Base-by-base conservation (phyloP, 1,140 invertebrate species). In the Drosophila ambigua region DNA sequence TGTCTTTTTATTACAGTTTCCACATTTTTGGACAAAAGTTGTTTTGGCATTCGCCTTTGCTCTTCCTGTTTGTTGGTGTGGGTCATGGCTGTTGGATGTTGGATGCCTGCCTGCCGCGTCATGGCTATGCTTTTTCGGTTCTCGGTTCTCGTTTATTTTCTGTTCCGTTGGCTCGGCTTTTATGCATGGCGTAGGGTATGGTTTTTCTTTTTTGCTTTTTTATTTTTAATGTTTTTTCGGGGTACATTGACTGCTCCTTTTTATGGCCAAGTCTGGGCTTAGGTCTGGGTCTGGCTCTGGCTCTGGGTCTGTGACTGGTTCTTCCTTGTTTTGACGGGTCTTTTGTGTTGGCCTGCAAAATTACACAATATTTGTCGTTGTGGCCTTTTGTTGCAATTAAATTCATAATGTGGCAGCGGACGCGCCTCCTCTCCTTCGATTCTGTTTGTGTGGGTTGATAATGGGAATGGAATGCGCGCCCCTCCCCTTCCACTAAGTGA, bases 21-120 rank as follows among this genome's bases (percentile, higher is more conserved):
- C 48, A 60, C 54, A 63, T 79, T 79, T 84, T 85, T 76, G 54
- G 82, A 61, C 66, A 79, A 85, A 75, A 71, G 68, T 77, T 71
- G 81, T 87, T 85, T 84, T 85, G 61, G 80, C 72, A 52, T 71
- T 88, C 66, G 68, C 77, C 61, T 63, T 44, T 20, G 39, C 69
- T 73, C 72, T 88, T 89, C 79, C 83, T 83, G 79, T 72, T 89
- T 87, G 82, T 91, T 91, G 90, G 90, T 91, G 89, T 91, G 90
- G 90, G 90, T 91, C 90, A 91, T 91, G 90, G 90, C 90, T 89
- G 77, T 60, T 31, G 31, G 31, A 31, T 89, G 77, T 60, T 31
- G 31, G 31, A 31, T 31, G 31, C 31, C 28, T 7, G 26, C 26
- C 51, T 45, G 72, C 46, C 64, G 79, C 79, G 83, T 88, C 83